Evolutionary conservation across 2,797 vertebrate genomes (phyloP).

Genomic region (Rhincodon typus): DNA sequence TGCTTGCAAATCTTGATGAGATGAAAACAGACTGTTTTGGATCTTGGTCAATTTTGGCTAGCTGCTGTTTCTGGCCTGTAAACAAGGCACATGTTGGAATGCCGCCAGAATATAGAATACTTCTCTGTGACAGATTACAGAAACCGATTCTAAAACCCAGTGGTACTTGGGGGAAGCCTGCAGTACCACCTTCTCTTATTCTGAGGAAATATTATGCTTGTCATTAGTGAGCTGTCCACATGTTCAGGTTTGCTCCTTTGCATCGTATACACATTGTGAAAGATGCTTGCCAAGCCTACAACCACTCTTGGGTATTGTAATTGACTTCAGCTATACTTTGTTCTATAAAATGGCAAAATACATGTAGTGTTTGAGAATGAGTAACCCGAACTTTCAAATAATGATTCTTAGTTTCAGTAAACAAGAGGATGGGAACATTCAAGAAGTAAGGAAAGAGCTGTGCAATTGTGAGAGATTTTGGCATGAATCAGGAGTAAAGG

Average conservation of each 20-base stretch:
- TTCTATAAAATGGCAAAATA: not conserved
- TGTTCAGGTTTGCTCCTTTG: not conserved
- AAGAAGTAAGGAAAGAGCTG: not conserved
- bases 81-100: too few species aligned
- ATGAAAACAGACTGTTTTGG: too few species aligned
- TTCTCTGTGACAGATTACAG: too few species aligned
- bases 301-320: not conserved
- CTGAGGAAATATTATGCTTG: not conserved
- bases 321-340: not conserved
- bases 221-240: not conserved
- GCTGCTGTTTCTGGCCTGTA: too few species aligned
- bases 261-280: fast-evolving
- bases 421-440: not conserved
- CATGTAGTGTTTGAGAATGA: not conserved
- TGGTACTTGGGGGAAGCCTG: not conserved
- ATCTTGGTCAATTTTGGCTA: too few species aligned
- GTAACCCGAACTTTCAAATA: not conserved
- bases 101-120: too few species aligned
- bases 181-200: not conserved
- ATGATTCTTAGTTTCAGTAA: not conserved
- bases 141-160: not conserved
- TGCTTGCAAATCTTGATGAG: too few species aligned
- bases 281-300: not conserved
- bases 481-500: not conserved
- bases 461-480: not conserved